phyloP scores from a whole-genome alignment of 2,113 vertebrate species.

The Notechis scutatus region DNA sequence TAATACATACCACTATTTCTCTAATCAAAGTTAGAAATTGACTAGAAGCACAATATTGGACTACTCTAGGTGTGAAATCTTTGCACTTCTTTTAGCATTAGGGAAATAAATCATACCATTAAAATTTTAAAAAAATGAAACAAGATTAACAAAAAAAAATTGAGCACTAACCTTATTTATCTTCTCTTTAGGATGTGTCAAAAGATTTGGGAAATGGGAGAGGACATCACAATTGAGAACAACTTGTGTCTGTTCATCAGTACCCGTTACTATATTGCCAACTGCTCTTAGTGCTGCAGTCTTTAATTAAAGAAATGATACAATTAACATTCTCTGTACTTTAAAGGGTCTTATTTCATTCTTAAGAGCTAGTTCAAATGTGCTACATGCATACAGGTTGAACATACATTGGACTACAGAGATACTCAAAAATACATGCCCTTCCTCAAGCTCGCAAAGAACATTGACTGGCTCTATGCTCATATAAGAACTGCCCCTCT shows the following conservation, averaged over 20 bases:
- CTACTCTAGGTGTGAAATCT: neutral
- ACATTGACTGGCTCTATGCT: neutral
- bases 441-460: neutral
- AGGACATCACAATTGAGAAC: constrained; percentile 99
- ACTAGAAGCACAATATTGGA: neutral
- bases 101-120: neutral
- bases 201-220: constrained; percentile 92
- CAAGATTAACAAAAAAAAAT: constrained; percentile 16
- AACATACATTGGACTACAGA: neutral
- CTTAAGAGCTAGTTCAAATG: neutral
- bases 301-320: constrained; percentile 62
- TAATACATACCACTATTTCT: too few relatives aligned
- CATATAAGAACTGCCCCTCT: too few relatives aligned
- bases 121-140: neutral
- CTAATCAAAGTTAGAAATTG: neutral
- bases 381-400: neutral
- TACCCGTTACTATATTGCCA: constrained; percentile 98
- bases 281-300: constrained; percentile 96
- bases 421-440: too few relatives aligned
- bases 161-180: constrained; percentile 89
- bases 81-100: neutral
- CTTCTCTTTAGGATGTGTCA: constrained; percentile 98
- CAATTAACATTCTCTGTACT: neutral
- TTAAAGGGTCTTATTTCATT: neutral
- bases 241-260: constrained; percentile 97